These are phyloP conservation scores for Drosophila mimica DNA, from an alignment of 2,888 invertebrate species.

Conservation along the genomic window DNA sequence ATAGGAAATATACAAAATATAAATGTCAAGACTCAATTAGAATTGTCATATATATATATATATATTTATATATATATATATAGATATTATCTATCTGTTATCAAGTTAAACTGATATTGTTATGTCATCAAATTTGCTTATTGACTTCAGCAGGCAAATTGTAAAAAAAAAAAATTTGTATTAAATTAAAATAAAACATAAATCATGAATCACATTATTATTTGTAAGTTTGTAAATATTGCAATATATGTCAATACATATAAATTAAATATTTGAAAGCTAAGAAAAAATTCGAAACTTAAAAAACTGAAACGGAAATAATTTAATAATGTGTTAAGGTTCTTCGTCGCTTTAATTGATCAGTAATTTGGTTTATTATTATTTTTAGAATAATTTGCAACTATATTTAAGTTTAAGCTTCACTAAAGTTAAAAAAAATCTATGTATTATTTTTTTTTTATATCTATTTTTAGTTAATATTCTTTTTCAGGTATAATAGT, in stretches of 20 bases:
- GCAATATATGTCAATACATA: neutral
- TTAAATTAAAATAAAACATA: neutral
- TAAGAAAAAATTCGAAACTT: neutral
- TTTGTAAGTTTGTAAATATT: no score
- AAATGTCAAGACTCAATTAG: neutral
- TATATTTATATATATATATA: neutral
- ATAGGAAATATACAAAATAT: neutral
- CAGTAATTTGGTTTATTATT: neutral
- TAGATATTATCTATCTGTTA: neutral
- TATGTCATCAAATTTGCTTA: neutral
- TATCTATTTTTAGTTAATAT: neutral
- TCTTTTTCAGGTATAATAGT: slow-evolving; percentile 7
- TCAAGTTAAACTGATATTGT: neutral
- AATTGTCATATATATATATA: neutral
- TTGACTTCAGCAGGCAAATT: neutral
- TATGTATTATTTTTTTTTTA: neutral
- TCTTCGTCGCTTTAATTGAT: neutral
- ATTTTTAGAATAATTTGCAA: neutral
- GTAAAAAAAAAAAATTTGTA: neutral
- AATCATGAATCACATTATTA: neutral
- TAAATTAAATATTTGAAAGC: neutral
- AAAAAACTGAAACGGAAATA: neutral
- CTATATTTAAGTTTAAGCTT: neutral
- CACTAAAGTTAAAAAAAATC: neutral
- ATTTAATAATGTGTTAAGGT: neutral